Evolutionary conservation across 2,797 vertebrate genomes (phyloP).

Genomic region (Hapalemur alaotrensis): DNA sequence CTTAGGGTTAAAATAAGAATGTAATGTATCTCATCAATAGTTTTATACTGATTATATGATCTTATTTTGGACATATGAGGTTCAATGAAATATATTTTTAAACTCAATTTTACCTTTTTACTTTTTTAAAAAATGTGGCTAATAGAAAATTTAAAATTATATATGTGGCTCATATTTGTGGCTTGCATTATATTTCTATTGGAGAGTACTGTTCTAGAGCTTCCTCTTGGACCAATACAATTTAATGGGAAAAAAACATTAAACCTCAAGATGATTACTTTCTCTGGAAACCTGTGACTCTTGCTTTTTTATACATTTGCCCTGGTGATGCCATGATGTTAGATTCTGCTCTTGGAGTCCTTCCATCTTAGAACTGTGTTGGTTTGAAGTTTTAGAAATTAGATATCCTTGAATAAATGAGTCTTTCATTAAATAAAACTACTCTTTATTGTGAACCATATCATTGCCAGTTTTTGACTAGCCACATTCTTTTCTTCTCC

Average conservation of each 20-base stretch:
- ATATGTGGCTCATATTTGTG: neutral
- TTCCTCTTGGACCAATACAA: neutral
- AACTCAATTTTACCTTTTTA: neutral
- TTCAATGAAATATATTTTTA: neutral
- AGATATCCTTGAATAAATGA: neutral
- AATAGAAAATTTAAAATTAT: neutral
- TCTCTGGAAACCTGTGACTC: neutral
- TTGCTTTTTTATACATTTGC: neutral
- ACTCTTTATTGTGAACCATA: neutral
- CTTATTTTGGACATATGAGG: neutral
- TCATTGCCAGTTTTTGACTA: neutral
- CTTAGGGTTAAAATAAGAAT: neutral
- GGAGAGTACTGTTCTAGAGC: neutral
- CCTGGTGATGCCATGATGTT: neutral
- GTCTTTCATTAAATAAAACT: conserved; percentile 2
- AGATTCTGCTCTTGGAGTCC: neutral
- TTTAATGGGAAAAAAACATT: neutral
- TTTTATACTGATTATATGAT: neutral
- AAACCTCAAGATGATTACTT: neutral
- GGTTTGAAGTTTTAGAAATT: neutral
- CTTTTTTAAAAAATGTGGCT: neutral
- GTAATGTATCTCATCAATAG: neutral
- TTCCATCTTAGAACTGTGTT: neutral
- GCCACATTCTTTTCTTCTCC: neutral
- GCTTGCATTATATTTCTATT: neutral